These are phyloP conservation scores for Caerostris darwini DNA, from an alignment of 1,140 invertebrate species.

Conservation along the genomic window DNA sequence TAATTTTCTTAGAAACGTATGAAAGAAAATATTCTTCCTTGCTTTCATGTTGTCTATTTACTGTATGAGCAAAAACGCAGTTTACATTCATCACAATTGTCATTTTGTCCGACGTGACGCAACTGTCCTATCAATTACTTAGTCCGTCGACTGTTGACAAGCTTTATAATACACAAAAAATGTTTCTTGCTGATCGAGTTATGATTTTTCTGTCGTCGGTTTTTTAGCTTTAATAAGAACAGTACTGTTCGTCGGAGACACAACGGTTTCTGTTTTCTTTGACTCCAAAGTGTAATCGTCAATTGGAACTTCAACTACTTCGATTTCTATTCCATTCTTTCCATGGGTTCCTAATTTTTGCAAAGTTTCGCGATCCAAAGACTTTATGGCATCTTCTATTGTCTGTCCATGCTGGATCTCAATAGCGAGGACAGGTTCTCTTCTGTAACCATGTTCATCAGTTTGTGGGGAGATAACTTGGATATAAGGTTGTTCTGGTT, in stretches of 20 bases:
- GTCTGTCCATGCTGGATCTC: constrained; percentile 70
- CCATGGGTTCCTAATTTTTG: constrained; percentile 59
- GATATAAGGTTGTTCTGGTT: constrained; percentile 54
- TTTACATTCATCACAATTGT: not conserved
- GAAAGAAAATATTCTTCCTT: no score
- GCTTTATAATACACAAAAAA: not conserved
- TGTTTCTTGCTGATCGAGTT: not conserved
- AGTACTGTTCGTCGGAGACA: constrained; percentile 64
- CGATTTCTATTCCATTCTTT: constrained; percentile 73
- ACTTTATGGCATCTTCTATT: constrained; percentile 68
- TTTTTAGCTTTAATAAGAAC: not conserved
- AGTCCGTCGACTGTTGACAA: not conserved
- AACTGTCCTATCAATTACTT: not conserved
- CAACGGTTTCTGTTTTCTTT: constrained; percentile 65
- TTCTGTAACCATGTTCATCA: constrained; percentile 61
- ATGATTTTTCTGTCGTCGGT: constrained; percentile 37
- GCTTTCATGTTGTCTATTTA: not conserved
- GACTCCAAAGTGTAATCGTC: constrained; percentile 74
- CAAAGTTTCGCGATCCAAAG: constrained; percentile 69
- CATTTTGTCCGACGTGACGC: not conserved
- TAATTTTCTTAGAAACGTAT: no score
- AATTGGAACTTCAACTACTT: constrained; percentile 74
- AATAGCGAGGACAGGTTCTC: constrained; percentile 70
- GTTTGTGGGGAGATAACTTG: constrained; percentile 50
- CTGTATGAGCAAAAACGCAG: not conserved